Evolutionary conservation across 2,113 vertebrate species (phyloP), one percentile per base, ranked within the genome.

Genomic region (Hylia prasina): DNA sequence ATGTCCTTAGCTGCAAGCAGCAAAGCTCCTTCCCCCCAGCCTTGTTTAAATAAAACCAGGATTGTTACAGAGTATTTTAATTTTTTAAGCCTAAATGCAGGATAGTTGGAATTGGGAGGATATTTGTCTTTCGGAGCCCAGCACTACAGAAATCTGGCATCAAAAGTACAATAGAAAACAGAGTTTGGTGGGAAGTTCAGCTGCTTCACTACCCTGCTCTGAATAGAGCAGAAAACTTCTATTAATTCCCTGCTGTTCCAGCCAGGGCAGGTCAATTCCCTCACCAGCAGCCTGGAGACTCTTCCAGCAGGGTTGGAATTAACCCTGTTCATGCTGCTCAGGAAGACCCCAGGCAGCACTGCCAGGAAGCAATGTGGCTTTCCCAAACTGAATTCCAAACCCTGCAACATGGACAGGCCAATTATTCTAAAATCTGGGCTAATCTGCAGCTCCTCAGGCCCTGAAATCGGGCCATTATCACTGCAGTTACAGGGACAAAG

Each of bases 171-270:
- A 96, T 87, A 80, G 94, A 92, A 96, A 94, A 24, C 90, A 94
- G 91, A 93, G 83, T 96, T 94, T 93, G 86, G 96, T 94, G 97
- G 93, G 93, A 96, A 93, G 97, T 94, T 96, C 93, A 95, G 97
- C 93, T 94, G 95, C 93, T 90, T 94, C 87, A 87, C 93, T 97
- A 60, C 70, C 64, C 90, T 89, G 90, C 95, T 93, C 75, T 86
- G 93, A 92, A 82, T 77, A 82, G 39, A 95, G 93, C 83, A 97
- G 96, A 95, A 96, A 93, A 96, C 80, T 89, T 96, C 95, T 68
- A 96, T 97, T 96, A 96, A 96, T 82, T 96, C 85, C 97, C 97
- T 35, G 89, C 96, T 97, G 96, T 48, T 97, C 30, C 56, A 89
- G 90, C 75, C 79, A 70, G 95, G 82, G 69, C 72, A 89, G 91